phyloP scores from a whole-genome alignment of 2,113 vertebrate genomes.

The Asarcornis scutulata region DNA sequence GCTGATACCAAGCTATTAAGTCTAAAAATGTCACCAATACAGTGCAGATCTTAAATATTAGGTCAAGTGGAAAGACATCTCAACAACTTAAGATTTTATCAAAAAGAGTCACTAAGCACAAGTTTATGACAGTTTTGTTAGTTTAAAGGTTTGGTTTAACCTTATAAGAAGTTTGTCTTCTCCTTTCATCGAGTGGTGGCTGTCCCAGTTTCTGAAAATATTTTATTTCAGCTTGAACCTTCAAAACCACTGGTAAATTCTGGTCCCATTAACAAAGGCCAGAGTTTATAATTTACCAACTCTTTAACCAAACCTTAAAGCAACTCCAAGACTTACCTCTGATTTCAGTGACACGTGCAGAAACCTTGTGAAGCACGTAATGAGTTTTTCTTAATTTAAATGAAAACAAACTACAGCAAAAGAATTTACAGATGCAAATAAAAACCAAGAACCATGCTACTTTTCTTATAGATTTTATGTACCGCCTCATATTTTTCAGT shows the following conservation, averaged over 20 bases:
- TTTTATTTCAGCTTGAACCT: neutral
- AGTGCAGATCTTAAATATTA: neutral
- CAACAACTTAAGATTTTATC: neutral
- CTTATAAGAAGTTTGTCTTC: neutral
- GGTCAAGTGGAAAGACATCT: neutral
- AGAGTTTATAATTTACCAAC: neutral
- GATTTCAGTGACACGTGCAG: neutral
- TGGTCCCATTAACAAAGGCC: neutral
- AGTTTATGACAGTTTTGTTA: neutral
- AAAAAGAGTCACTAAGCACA: neutral
- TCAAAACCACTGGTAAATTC: neutral
- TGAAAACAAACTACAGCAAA: neutral
- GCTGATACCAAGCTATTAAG: neutral
- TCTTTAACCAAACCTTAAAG: neutral
- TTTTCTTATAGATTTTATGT: slow-evolving; percentile 54
- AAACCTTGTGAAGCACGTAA: neutral
- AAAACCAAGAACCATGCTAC: neutral
- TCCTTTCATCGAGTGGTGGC: neutral
- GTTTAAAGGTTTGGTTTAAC: neutral
- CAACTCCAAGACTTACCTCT: neutral
- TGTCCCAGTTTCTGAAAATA: neutral
- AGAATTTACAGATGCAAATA: slow-evolving; percentile 35
- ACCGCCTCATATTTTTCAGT: neutral
- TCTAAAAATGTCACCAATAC: neutral
- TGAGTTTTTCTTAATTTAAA: neutral